Conservation (phyloP, 2,888 invertebrate genomes). For the Gibbula magus region DNA sequence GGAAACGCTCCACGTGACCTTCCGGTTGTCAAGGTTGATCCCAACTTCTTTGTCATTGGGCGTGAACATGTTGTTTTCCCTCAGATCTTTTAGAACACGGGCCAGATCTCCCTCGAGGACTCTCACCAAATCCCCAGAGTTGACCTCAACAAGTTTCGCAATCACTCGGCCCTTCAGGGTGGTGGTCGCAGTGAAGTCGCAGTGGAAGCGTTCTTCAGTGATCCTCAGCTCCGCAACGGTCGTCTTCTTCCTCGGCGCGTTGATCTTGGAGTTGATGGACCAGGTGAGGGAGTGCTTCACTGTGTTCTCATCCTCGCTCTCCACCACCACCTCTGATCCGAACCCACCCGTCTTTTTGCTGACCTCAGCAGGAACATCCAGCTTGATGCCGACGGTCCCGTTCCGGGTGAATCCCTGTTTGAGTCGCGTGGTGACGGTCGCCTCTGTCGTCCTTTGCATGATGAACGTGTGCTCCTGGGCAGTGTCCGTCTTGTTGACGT, state of each 20-base stretch:
- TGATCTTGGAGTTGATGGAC: slow-evolving; percentile 8
- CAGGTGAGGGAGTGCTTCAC: not conserved
- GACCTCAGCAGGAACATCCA: not conserved
- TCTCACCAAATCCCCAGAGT: not conserved
- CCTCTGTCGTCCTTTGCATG: not conserved
- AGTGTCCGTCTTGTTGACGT: not conserved
- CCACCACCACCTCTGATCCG: not conserved
- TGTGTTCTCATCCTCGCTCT: slow-evolving; percentile 3
- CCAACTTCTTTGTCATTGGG: not conserved
- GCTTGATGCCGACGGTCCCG: not conserved
- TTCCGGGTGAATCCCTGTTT: not conserved
- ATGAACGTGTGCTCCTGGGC: not conserved
- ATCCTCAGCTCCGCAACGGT: not conserved
- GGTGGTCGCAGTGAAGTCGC: not conserved
- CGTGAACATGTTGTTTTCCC: no score
- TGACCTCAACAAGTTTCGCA: not conserved
- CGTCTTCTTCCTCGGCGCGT: not conserved
- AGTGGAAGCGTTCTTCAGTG: not conserved
- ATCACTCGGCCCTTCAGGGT: not conserved
- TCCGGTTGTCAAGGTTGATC: not conserved
- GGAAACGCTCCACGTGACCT: not conserved
- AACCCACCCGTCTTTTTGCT: not conserved
- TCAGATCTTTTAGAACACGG: not conserved
- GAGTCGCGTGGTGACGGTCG: not conserved
- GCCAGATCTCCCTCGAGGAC: not conserved